These are phyloP conservation scores for Drosophila obscura DNA, from an alignment of 1,140 invertebrate genomes.

Conservation along the genomic window DNA sequence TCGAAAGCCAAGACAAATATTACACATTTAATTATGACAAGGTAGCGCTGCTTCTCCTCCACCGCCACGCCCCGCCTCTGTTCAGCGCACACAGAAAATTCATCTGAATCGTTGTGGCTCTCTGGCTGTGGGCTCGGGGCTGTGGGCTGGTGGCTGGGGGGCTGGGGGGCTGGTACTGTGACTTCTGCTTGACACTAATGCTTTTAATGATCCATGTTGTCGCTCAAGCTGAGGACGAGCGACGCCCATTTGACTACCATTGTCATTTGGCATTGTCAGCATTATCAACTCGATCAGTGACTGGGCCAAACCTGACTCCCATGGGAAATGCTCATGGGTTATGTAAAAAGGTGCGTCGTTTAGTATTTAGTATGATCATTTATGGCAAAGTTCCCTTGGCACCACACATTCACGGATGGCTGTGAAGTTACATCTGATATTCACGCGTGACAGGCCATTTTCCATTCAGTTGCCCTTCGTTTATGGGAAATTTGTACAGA, in stretches of 20 bases:
- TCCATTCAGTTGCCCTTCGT: no score
- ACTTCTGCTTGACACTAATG: constrained; percentile 51
- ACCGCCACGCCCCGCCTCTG: neutral
- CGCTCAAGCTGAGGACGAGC: constrained; percentile 35
- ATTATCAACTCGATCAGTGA: constrained; percentile 32
- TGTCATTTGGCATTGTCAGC: constrained; percentile 27
- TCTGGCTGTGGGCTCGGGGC: no score
- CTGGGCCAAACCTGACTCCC: constrained; percentile 25
- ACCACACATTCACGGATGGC: no score
- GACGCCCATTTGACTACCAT: constrained; percentile 42
- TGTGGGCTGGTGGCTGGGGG: constrained; percentile 21
- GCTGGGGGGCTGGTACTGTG: constrained; percentile 24
- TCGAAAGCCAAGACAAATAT: constrained; percentile 72
- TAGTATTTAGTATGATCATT: neutral
- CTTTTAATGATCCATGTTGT: constrained; percentile 51
- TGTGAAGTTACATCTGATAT: no score
- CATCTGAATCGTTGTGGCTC: constrained; percentile 27
- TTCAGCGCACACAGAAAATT: constrained; percentile 14
- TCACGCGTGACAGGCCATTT: no score
- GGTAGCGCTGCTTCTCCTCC: constrained; percentile 35
- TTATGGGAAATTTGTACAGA: no score
- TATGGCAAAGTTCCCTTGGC: no score
- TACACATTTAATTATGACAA: constrained; percentile 79
- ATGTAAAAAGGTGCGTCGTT: constrained; percentile 16
- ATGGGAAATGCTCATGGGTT: constrained; percentile 30